Conservation (phyloP, 35 echinoderm and acorn worm genomes). For the Holothuria glaberrima region DNA sequence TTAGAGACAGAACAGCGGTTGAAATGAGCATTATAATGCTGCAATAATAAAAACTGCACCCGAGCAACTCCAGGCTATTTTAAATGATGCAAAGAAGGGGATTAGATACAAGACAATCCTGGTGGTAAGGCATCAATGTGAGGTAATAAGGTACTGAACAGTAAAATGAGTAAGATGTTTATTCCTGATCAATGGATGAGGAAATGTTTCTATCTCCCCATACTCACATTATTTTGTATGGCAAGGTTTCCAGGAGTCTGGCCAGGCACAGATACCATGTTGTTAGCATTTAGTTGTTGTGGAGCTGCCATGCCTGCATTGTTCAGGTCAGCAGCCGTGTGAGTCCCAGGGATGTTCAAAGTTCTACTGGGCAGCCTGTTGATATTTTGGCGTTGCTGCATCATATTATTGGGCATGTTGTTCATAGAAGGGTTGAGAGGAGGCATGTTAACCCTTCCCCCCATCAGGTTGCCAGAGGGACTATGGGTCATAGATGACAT, state of each 20-base stretch:
- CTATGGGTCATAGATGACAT: slow-evolving; percentile 50
- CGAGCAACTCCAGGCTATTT: no score
- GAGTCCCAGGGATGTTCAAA: slow-evolving; percentile 61
- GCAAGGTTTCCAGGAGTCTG: slow-evolving; percentile 58
- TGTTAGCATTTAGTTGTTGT: slow-evolving; percentile 52
- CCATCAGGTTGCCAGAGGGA: slow-evolving; percentile 59
- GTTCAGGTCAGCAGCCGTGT: slow-evolving; percentile 59
- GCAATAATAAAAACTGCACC: no score
- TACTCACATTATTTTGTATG: slow-evolving; percentile 60
- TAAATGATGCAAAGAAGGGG: no score
- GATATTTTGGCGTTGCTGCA: slow-evolving; percentile 39
- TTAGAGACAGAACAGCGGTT: no score
- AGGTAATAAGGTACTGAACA: no score
- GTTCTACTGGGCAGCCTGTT: slow-evolving; percentile 26
- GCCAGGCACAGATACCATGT: slow-evolving; percentile 47
- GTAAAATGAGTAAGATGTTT: no score
- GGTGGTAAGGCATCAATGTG: no score
- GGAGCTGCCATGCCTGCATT: slow-evolving; percentile 67
- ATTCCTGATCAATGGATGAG: no score
- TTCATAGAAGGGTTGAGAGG: slow-evolving; percentile 56
- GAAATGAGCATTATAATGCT: no score
- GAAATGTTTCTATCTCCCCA: slow-evolving; percentile 23
- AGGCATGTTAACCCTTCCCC: slow-evolving; percentile 48
- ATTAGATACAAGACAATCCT: no score
- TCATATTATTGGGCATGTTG: slow-evolving; percentile 71